Conservation (phyloP, 1,140 invertebrate species). For the Macrocentrus cingulum region DNA sequence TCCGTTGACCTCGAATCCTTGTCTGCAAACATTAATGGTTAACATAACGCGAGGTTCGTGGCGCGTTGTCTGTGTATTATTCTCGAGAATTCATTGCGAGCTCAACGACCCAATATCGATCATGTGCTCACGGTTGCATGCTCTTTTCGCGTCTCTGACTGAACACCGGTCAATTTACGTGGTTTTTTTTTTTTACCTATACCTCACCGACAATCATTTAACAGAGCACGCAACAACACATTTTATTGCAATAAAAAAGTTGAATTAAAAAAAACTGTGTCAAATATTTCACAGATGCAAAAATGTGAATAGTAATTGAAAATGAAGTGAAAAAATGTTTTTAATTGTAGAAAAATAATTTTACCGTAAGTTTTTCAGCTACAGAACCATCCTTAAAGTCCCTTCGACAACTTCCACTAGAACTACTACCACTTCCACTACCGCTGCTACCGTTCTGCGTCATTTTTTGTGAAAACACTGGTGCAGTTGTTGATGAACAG, state of each 20-base stretch:
- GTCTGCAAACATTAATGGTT: not conserved
- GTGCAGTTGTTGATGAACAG: not conserved
- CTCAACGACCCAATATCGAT: conserved; percentile 38
- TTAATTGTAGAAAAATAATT: no score
- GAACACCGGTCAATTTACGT: not conserved
- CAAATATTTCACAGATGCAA: no score
- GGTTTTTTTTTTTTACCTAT: not conserved
- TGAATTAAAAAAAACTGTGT: no score
- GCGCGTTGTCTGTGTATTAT: no score
- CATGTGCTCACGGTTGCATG: conserved; percentile 18
- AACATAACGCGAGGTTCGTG: no score
- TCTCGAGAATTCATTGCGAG: conserved; percentile 27
- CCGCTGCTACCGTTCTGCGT: conserved; percentile 41
- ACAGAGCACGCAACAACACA: no score
- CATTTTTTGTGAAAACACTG: conserved; percentile 25
- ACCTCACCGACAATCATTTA: not conserved
- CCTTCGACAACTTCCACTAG: conserved; percentile 31
- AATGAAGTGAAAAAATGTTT: no score
- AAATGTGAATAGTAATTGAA: no score
- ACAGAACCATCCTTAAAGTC: conserved; percentile 34
- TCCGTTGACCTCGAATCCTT: conserved; percentile 3
- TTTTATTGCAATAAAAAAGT: no score
- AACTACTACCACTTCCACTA: conserved; percentile 34
- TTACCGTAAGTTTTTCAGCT: conserved; percentile 43
- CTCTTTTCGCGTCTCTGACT: not conserved